Evolutionary conservation across 2,797 vertebrate genomes (phyloP).

Genomic region (Syndactyla subalaris): DNA sequence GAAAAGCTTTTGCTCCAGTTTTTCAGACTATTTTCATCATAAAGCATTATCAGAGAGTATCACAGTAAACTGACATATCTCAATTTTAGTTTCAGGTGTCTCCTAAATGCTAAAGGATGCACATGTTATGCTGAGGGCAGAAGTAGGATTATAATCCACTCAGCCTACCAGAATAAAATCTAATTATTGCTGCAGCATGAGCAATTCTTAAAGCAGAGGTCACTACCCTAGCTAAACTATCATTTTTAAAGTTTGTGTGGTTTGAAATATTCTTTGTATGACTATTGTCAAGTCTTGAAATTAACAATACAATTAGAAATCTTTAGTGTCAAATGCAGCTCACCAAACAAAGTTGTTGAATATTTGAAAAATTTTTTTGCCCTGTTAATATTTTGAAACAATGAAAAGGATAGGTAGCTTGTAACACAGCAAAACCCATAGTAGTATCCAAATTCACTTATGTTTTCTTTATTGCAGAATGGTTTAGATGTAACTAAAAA

Average conservation of each 20-base stretch:
- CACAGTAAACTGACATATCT: neutral
- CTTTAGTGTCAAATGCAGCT: neutral
- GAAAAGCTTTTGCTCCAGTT: conserved; percentile 54
- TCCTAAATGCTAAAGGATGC: neutral
- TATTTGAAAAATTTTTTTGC: neutral
- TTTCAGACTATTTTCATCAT: conserved; percentile 30
- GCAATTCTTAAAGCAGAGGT: neutral
- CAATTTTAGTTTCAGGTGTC: neutral
- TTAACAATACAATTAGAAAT: neutral
- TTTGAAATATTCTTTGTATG: neutral
- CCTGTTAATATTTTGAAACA: neutral
- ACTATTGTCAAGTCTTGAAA: neutral
- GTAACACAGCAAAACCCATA: neutral
- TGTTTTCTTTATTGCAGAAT: neutral
- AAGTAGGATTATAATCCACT: neutral
- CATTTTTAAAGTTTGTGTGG: neutral
- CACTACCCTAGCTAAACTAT: neutral
- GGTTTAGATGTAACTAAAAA: neutral
- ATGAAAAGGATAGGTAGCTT: neutral
- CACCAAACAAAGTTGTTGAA: neutral
- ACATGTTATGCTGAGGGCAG: neutral
- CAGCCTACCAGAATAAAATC: neutral
- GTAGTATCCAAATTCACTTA: neutral
- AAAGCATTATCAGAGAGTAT: neutral
- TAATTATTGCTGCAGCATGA: neutral